Conservation (phyloP, 2,888 invertebrate genomes). For the Apodemia zela region DNA sequence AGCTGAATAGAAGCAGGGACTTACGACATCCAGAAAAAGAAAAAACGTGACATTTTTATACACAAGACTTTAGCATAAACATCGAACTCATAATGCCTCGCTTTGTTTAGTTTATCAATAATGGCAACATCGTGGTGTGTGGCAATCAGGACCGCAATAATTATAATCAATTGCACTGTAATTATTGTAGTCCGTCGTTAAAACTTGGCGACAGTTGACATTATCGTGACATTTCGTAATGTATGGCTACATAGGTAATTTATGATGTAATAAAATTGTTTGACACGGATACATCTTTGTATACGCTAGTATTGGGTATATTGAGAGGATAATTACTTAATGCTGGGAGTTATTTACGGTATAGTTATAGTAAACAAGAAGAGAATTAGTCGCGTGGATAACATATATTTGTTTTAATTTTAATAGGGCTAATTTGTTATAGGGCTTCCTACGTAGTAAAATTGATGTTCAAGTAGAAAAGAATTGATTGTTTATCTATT, state of each 20-base stretch:
- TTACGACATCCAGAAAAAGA: constrained; percentile 6
- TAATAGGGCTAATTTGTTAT: too few species aligned
- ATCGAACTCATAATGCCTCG: constrained; percentile 6
- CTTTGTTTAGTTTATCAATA: constrained; percentile 16
- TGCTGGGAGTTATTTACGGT: too few species aligned
- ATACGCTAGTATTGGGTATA: not conserved
- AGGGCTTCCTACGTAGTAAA: too few species aligned
- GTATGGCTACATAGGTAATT: constrained; percentile 3
- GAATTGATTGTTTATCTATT: too few species aligned
- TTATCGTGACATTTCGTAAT: constrained; percentile 13
- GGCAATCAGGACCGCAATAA: constrained; percentile 20
- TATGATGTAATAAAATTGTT: constrained; percentile 10
- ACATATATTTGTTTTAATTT: too few species aligned
- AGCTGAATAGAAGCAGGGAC: constrained; percentile 1
- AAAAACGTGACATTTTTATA: constrained; percentile 15
- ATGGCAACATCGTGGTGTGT: constrained; percentile 18
- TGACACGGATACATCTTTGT: constrained; percentile 5
- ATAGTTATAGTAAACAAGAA: too few species aligned
- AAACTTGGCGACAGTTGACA: constrained; percentile 14
- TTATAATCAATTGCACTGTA: constrained; percentile 22
- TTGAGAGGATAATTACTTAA: too few species aligned
- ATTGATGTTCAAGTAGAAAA: too few species aligned
- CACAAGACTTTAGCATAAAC: constrained; percentile 12
- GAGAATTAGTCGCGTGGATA: too few species aligned
- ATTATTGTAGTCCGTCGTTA: constrained; percentile 10